These are phyloP conservation scores for Acromyrmex heyeri DNA, from an alignment of 1,140 invertebrate genomes.

Conservation along the genomic window DNA sequence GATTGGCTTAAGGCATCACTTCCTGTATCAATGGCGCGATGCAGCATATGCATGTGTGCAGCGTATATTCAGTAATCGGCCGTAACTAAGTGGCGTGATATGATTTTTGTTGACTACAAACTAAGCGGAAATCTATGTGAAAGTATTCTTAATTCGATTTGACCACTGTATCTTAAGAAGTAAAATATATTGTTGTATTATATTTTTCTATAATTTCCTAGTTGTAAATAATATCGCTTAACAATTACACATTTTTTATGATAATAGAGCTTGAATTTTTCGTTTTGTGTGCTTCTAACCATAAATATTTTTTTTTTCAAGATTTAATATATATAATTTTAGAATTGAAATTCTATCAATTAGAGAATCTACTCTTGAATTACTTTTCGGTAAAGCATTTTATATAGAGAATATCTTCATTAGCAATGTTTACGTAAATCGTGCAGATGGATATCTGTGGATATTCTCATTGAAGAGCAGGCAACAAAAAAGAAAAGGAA, in stretches of 20 bases:
- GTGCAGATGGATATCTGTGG: background rate
- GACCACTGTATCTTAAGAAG: background rate
- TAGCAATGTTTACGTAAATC: background rate
- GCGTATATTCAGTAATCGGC: conserved; percentile 30
- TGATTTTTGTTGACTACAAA: conserved; percentile 78
- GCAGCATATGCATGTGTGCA: background rate
- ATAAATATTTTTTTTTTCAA: background rate
- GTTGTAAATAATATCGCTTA: background rate
- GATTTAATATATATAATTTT: background rate
- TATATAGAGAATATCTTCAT: background rate
- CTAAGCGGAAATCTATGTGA: conserved; percentile 78
- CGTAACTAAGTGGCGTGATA: conserved; percentile 78
- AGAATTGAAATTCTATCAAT: background rate
- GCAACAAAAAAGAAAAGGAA: background rate
- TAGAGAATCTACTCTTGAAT: background rate
- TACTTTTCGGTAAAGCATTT: background rate
- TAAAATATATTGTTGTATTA: background rate
- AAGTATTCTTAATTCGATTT: conserved; percentile 77
- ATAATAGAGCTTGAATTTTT: background rate
- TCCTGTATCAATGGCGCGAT: background rate
- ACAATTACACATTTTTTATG: background rate
- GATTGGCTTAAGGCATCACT: background rate
- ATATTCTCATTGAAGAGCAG: background rate
- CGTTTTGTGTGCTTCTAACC: background rate
- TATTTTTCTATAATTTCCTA: background rate